Evolutionary conservation across 2,888 invertebrate species (phyloP).

Genomic region (Stenichneumon culpator): DNA sequence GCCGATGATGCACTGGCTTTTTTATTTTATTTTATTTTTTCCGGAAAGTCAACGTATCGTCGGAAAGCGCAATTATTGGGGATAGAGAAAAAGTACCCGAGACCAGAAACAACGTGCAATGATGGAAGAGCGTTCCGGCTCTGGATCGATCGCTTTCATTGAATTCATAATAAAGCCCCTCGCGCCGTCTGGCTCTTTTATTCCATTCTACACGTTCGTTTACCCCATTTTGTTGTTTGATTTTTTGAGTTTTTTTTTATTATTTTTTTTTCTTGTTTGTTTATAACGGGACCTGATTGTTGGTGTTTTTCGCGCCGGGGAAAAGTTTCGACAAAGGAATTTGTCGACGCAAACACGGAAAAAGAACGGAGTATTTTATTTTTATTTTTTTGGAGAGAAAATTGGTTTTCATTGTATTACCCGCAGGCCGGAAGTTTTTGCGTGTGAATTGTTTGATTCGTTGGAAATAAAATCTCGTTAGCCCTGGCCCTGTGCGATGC

Average conservation of each 20-base stretch:
- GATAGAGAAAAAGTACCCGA: background rate
- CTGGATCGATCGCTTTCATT: background rate
- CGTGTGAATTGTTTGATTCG: conserved; percentile 54
- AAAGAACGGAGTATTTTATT: background rate
- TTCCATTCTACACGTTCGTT: background rate
- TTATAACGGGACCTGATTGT: too few relatives aligned
- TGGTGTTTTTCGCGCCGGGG: background rate
- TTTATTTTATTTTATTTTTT: background rate
- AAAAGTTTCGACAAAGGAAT: too few relatives aligned
- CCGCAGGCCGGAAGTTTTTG: conserved; percentile 7
- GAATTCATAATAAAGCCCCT: background rate
- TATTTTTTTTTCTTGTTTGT: background rate
- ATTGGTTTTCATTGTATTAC: background rate
- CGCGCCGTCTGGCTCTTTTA: background rate
- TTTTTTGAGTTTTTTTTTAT: background rate
- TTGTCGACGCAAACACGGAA: background rate
- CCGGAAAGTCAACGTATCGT: background rate
- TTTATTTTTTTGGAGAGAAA: background rate
- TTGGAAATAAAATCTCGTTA: conserved; percentile 15
- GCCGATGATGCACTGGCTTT: background rate
- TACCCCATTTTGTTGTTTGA: background rate
- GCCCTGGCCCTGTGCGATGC: background rate
- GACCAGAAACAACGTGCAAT: background rate
- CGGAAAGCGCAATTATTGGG: background rate
- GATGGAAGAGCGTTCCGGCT: background rate